Percentiles rank a stretch among this genome's conserved stretches.
phyloP scores from a whole-genome alignment of 2,888 invertebrate genomes.

The Chironomus riparius region DNA sequence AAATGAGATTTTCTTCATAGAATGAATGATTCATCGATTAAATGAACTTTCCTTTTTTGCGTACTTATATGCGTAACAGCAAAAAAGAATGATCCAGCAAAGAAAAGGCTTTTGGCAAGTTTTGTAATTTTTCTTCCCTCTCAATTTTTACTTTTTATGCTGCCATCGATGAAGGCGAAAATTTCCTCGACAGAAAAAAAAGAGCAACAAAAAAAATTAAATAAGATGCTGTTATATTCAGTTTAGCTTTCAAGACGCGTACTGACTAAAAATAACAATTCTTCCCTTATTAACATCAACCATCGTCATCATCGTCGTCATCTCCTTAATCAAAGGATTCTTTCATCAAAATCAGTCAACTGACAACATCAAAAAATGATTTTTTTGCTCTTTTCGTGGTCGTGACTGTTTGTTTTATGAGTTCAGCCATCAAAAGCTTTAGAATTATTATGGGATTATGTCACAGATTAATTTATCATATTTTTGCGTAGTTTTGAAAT shows the following conservation, averaged over 20 bases:
- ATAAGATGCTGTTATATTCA: background rate
- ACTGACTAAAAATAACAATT: background rate
- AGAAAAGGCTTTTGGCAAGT: background rate
- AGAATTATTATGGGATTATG: too few species aligned
- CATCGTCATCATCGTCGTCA: background rate
- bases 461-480: too few species aligned
- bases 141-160: background rate
- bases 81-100: background rate
- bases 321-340: background rate
- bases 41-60: conserved; percentile 3
- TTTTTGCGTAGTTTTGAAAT: too few species aligned
- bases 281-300: background rate
- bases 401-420: too few species aligned
- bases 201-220: background rate
- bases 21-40: conserved; percentile 1
- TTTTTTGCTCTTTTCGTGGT: background rate
- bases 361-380: background rate
- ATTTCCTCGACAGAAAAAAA: background rate
- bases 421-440: too few species aligned
- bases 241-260: background rate
- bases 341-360: conserved; percentile 1
- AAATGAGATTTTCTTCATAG: background rate
- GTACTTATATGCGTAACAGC: background rate
- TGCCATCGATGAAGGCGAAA: background rate
- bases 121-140: background rate